phyloP scores from a whole-genome alignment of 2,888 invertebrate genomes.

The Acrobasis repandana region DNA sequence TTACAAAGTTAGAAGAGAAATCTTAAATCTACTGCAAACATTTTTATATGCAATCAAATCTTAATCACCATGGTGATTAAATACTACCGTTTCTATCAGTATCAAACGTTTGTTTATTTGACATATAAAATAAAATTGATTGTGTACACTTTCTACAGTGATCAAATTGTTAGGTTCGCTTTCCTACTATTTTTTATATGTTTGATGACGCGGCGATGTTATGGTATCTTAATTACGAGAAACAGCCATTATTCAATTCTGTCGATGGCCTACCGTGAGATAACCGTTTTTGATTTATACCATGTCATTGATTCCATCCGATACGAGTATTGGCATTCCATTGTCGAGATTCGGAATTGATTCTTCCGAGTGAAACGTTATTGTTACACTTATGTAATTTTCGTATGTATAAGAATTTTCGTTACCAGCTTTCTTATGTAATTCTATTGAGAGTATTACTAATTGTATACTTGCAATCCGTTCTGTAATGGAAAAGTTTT shows the following conservation, averaged over 20 bases:
- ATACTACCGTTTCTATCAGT: constrained; percentile 33
- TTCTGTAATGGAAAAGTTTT: background rate
- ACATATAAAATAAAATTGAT: constrained; percentile 58
- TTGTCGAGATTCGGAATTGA: constrained; percentile 9
- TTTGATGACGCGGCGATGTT: constrained; percentile 47
- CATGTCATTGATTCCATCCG: constrained; percentile 24
- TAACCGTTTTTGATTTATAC: constrained; percentile 22
- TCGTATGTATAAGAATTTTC: background rate
- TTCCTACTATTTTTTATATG: constrained; percentile 64
- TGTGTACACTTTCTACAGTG: constrained; percentile 71
- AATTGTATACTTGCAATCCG: background rate
- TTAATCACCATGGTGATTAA: constrained; percentile 3
- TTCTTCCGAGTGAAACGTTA: constrained; percentile 7
- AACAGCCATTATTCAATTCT: constrained; percentile 30
- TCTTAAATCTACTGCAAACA: background rate
- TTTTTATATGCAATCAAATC: background rate
- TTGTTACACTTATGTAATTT: constrained; percentile 16
- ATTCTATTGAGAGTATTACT: background rate
- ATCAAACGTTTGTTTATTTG: constrained; percentile 35
- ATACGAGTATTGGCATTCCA: constrained; percentile 11
- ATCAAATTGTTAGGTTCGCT: constrained; percentile 71
- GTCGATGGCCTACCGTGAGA: constrained; percentile 22
- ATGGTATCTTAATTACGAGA: constrained; percentile 27
- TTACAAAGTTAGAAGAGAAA: too few species aligned
- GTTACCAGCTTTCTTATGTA: background rate